These are phyloP conservation scores for Masticophis lateralis DNA, from an alignment of 2,797 vertebrate genomes.

Conservation along the genomic window DNA sequence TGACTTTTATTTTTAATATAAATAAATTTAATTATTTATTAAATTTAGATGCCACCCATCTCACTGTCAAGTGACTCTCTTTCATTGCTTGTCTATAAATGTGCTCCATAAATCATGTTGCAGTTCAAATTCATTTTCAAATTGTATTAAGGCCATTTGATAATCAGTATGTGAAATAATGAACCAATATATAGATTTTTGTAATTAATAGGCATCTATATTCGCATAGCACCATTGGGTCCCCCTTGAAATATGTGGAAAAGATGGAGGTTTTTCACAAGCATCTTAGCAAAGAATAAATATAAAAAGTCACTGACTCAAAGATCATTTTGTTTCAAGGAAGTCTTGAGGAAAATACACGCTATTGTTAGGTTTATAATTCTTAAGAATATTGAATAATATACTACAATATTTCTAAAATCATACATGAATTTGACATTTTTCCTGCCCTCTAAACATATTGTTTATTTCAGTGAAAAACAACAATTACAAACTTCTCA, in stretches of 20 bases:
- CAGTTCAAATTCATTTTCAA: background rate
- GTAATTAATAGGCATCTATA: rapidly evolving
- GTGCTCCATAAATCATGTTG: background rate
- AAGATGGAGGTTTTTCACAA: background rate
- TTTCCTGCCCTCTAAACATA: background rate
- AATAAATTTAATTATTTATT: background rate
- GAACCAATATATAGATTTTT: background rate
- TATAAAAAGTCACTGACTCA: slow-evolving; percentile 22
- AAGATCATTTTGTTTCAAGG: slow-evolving; percentile 34
- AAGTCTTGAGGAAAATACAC: slow-evolving; percentile 24
- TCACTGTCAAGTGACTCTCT: too few species aligned
- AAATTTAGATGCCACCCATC: too few species aligned
- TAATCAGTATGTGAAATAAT: background rate
- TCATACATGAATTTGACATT: background rate
- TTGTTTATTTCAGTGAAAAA: slow-evolving; percentile 39
- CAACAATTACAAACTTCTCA: slow-evolving; percentile 40
- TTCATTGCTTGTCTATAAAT: rapidly evolving
- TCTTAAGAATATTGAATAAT: slow-evolving; percentile 31
- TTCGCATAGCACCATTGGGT: background rate
- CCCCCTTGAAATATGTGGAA: background rate
- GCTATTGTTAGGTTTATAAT: slow-evolving; percentile 34
- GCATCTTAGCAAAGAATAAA: slow-evolving; percentile 14
- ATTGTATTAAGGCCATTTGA: background rate
- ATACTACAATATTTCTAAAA: background rate
- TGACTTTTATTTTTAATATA: background rate